Evolutionary conservation across 2,113 vertebrate species (phyloP).

Genomic region (Zosterops pallidus): DNA sequence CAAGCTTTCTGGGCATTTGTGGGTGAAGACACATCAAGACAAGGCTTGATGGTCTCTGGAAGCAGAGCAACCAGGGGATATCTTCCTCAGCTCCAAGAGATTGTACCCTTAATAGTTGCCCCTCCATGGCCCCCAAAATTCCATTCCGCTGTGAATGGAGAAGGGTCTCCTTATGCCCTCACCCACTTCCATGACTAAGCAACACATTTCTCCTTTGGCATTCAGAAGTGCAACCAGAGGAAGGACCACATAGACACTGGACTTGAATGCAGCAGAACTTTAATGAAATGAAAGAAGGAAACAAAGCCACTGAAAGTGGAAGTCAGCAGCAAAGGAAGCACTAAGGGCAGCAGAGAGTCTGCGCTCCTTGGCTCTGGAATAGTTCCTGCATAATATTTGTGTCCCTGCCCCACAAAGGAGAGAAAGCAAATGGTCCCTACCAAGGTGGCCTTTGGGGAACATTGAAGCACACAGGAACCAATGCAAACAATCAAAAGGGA

Average conservation of each 20-base stretch:
- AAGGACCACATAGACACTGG: background rate
- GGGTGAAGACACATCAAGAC: background rate
- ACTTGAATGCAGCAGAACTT: background rate
- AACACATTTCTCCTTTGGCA: background rate
- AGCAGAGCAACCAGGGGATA: background rate
- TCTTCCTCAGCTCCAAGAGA: background rate
- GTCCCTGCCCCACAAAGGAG: background rate
- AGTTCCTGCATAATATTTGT: background rate
- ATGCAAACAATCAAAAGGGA: background rate
- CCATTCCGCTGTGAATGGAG: background rate
- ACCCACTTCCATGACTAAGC: background rate
- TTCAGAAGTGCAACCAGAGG: background rate
- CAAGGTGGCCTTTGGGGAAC: background rate
- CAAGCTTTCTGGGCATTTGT: background rate
- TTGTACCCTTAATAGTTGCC: background rate
- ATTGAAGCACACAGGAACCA: background rate
- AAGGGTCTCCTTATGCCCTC: background rate
- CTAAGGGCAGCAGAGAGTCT: background rate
- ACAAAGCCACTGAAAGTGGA: background rate
- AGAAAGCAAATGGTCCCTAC: background rate
- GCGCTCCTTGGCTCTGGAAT: fast-evolving
- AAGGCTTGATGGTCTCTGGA: background rate
- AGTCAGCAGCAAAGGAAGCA: background rate
- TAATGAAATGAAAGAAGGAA: background rate
- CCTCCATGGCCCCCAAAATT: background rate